These are phyloP conservation scores for Cathartes aura DNA, from an alignment of 2,113 vertebrate genomes.

Conservation along the genomic window DNA sequence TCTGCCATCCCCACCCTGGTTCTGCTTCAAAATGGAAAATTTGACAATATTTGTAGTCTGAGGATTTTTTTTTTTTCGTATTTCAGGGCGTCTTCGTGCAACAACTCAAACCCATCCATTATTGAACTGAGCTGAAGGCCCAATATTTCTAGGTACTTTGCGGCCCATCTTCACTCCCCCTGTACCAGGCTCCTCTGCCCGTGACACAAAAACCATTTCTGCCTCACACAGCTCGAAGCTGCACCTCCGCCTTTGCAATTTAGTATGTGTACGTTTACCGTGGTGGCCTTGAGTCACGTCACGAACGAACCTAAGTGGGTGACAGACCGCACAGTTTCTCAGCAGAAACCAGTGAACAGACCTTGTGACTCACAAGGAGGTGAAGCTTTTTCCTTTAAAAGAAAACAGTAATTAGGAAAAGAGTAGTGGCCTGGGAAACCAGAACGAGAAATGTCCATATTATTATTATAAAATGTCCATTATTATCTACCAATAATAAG, in stretches of 20 bases:
- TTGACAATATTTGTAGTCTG: neutral
- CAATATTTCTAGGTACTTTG: neutral
- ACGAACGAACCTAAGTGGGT: neutral
- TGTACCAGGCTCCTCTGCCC: too few species aligned
- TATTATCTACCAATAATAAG: neutral
- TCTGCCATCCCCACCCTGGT: fast-evolving
- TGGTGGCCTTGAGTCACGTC: fast-evolving
- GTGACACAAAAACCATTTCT: fast-evolving
- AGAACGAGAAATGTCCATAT: neutral
- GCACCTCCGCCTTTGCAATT: fast-evolving
- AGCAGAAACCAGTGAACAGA: neutral
- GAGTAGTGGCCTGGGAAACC: neutral
- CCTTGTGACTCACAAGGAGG: neutral
- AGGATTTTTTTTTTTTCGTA: neutral
- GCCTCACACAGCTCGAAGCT: neutral
- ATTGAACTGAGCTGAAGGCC: neutral
- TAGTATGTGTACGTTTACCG: fast-evolving
- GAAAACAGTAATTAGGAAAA: neutral
- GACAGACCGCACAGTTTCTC: neutral
- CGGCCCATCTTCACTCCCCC: fast-evolving
- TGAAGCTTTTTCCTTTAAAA: neutral
- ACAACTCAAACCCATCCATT: neutral
- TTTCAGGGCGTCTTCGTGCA: neutral
- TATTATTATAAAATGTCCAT: too few species aligned
- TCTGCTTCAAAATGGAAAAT: neutral